Percentiles rank a stretch among this genome's conserved stretches.
Conservation (phyloP, 1,140 invertebrate genomes). For the Zelostemma sp. region DNA sequence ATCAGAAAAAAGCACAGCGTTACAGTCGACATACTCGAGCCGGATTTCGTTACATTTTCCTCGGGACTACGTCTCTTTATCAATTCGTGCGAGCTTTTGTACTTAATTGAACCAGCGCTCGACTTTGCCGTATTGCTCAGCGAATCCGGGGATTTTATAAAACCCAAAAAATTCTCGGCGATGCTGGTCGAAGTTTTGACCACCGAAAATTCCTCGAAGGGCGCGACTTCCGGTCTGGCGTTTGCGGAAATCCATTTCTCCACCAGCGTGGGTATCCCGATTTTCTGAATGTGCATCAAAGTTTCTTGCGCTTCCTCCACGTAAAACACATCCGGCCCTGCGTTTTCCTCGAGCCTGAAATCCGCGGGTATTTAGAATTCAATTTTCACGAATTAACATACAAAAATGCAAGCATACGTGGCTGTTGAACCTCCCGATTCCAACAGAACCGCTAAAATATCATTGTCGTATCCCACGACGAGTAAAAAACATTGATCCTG, state of each 20-base stretch:
- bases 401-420: too few relatives aligned
- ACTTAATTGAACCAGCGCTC: conserved; percentile 25
- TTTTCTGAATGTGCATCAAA: conserved; percentile 76
- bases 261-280: conserved; percentile 74
- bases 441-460: conserved; percentile 79
- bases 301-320: conserved; percentile 81
- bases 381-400: too few relatives aligned
- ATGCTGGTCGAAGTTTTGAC: conserved; percentile 54
- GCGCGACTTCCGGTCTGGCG: conserved; percentile 69
- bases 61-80: conserved; percentile 73
- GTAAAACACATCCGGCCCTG: conserved; percentile 74
- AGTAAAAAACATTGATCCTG: conserved; percentile 79
- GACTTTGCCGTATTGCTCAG: conserved; percentile 45
- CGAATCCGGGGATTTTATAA: conserved; percentile 64
- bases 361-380: too few relatives aligned
- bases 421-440: conserved; percentile 76
- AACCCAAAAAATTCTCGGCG: conserved; percentile 65
- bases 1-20: conserved; percentile 15
- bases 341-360: conserved; percentile 65
- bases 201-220: conserved; percentile 51
- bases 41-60: conserved; percentile 59
- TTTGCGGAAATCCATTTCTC: conserved; percentile 74
- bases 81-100: conserved; percentile 67
- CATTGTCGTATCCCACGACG: conserved; percentile 79
- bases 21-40: conserved; percentile 55